phyloP scores from a whole-genome alignment of 2,888 invertebrate genomes.

The Protodeltote pygarga region DNA sequence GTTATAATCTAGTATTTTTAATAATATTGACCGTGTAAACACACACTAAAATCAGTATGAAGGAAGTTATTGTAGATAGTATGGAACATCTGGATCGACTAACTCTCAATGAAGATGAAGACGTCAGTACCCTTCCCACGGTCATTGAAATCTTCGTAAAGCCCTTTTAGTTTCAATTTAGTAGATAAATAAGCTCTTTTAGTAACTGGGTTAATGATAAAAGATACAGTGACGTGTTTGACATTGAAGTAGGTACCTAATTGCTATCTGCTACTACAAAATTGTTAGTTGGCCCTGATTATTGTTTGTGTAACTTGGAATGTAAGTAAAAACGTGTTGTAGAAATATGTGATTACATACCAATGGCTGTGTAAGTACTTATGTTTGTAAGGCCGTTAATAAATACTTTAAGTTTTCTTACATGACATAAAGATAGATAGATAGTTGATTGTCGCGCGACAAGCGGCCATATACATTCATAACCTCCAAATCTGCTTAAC shows the following conservation, averaged over 20 bases:
- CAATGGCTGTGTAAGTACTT: not conserved
- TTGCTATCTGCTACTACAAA: constrained; percentile 33
- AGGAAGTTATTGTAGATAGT: constrained; percentile 38
- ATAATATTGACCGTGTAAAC: no score
- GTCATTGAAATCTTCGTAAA: constrained; percentile 57
- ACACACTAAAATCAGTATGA: constrained; percentile 21
- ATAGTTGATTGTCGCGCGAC: no score
- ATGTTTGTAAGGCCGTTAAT: not conserved
- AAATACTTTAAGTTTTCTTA: not conserved
- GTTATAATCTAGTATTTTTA: no score
- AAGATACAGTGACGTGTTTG: constrained; percentile 33
- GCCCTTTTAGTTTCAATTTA: constrained; percentile 56
- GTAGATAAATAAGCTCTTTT: constrained; percentile 42
- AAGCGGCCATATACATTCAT: no score
- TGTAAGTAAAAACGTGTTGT: constrained; percentile 10
- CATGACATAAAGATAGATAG: not conserved
- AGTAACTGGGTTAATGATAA: constrained; percentile 40
- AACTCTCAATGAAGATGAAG: constrained; percentile 47
- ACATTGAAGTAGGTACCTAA: constrained; percentile 36
- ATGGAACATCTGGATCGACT: constrained; percentile 49
- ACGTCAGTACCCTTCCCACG: constrained; percentile 59
- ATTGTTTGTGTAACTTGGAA: constrained; percentile 33
- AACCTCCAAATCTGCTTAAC: no score
- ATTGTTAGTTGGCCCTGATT: constrained; percentile 30
- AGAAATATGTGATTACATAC: not conserved